These are phyloP conservation scores for Ophioderma brevispina DNA, from an alignment of 35 echinoderm and acorn worm genomes.

Conservation along the genomic window DNA sequence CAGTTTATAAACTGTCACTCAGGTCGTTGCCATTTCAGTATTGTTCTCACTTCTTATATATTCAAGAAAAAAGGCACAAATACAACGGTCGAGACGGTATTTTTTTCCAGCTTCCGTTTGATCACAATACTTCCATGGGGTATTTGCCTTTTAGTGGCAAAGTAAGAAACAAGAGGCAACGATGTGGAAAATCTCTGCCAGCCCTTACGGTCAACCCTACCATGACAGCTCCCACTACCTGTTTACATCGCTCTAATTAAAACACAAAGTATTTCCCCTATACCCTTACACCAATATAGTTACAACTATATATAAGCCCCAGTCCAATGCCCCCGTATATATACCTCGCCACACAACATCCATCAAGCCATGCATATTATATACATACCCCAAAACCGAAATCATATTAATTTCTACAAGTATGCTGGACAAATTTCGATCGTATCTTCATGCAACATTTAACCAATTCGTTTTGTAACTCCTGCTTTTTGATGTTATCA, in stretches of 20 bases:
- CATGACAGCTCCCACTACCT: neutral
- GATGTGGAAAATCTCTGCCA: neutral
- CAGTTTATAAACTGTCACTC: neutral
- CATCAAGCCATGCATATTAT: neutral
- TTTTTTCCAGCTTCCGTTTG: conserved; percentile 9
- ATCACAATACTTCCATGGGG: conserved; percentile 3
- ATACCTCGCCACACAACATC: neutral
- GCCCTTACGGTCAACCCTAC: neutral
- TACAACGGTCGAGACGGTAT: neutral
- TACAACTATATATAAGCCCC: neutral
- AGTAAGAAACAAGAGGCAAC: neutral
- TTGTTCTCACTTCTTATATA: neutral
- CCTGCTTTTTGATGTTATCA: neutral
- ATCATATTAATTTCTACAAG: conserved; percentile 8
- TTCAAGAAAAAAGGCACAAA: neutral
- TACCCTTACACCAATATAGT: neutral
- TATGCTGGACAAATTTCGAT: neutral
- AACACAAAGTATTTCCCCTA: neutral
- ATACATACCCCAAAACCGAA: neutral
- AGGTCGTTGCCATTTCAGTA: neutral
- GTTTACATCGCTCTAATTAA: conserved; percentile 3
- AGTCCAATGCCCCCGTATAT: neutral
- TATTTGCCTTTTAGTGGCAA: neutral
- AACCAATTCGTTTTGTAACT: neutral
- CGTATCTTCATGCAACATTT: neutral